These are phyloP conservation scores for Netelia inedita DNA, from an alignment of 2,888 invertebrate species.

Conservation along the genomic window DNA sequence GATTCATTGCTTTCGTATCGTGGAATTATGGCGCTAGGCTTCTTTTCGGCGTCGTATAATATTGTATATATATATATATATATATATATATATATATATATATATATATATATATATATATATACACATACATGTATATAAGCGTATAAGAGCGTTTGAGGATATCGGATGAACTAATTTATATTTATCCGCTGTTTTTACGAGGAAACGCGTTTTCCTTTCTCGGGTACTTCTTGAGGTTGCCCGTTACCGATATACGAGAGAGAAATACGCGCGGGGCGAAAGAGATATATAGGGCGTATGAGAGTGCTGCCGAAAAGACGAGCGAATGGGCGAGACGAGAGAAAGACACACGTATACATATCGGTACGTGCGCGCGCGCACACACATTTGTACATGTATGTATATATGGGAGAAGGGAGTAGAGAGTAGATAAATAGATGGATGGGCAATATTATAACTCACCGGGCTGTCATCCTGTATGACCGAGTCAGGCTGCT, in stretches of 20 bases:
- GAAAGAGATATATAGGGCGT: conserved; percentile 48
- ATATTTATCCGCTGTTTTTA: conserved; percentile 76
- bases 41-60: conserved; percentile 48
- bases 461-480: conserved; percentile 85
- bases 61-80: conserved; percentile 22
- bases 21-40: conserved; percentile 26
- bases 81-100: conserved; percentile 20
- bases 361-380: background rate
- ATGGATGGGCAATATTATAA: conserved; percentile 86
- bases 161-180: conserved; percentile 73
- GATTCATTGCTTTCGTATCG: conserved; percentile 53
- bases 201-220: conserved; percentile 64
- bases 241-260: conserved; percentile 75
- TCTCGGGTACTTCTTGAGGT: conserved; percentile 59
- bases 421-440: conserved; percentile 85
- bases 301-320: conserved; percentile 62
- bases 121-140: background rate
- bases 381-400: conserved; percentile 1
- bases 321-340: conserved; percentile 66
- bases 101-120: conserved; percentile 9
- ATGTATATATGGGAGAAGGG: conserved; percentile 47
- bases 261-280: conserved; percentile 64
- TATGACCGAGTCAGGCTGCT: conserved; percentile 85
- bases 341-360: conserved; percentile 45
- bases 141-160: conserved; percentile 13